Percentiles rank a stretch among this genome's conserved stretches.
Evolutionary conservation across 2,113 vertebrate genomes (phyloP).

Genomic region (Stomatorhinus ivindoensis): DNA sequence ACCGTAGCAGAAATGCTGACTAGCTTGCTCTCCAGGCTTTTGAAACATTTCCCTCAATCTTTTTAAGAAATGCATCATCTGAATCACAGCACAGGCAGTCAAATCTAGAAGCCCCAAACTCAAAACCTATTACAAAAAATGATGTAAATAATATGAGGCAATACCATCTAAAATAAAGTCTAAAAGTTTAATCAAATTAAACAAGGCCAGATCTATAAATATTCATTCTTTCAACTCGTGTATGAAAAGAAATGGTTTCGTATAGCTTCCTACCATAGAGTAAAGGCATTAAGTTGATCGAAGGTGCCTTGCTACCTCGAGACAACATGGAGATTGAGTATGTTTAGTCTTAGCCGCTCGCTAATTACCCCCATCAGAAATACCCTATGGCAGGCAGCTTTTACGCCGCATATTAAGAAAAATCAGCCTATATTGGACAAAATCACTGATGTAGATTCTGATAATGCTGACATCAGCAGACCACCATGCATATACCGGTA

Average conservation of each 20-base stretch:
- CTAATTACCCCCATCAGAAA: slow-evolving; percentile 2
- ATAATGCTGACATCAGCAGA: not conserved
- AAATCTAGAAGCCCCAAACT: not conserved
- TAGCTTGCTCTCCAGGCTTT: not conserved
- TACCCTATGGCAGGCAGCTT: not conserved
- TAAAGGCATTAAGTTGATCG: not conserved
- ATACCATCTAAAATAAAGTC: not conserved
- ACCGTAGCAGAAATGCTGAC: not conserved
- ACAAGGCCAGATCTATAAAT: not conserved
- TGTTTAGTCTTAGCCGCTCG: not conserved
- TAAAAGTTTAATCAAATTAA: not conserved
- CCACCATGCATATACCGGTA: not conserved
- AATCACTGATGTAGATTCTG: not conserved
- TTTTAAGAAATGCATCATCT: not conserved
- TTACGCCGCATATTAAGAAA: not conserved
- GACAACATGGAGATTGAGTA: not conserved
- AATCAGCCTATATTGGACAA: not conserved
- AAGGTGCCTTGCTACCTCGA: not conserved
- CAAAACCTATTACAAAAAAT: not conserved
- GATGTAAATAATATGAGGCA: not conserved
- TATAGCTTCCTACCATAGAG: not conserved
- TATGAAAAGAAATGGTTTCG: not conserved
- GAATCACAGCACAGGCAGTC: not conserved
- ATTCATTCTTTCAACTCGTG: not conserved
- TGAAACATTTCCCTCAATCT: not conserved